Base-by-base conservation (phyloP, 2,888 invertebrate genomes). In the Philhelius pedissequus region DNA sequence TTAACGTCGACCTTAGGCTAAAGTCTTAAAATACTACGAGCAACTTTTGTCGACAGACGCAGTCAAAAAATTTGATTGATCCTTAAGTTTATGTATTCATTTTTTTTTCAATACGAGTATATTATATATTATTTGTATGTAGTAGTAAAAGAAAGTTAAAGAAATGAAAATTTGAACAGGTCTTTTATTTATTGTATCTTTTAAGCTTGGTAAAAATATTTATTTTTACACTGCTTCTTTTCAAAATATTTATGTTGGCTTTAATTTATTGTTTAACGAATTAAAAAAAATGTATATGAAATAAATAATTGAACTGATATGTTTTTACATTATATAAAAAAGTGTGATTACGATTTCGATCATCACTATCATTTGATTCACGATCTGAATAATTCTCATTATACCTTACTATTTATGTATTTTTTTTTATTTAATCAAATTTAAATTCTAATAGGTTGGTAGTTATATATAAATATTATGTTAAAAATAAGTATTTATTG, bases 71-170 rank as follows among this genome's bases (percentile, higher is more conserved):
- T 58, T 70, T 84, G 30, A 64, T 69, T 70, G 52, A 68, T 68
- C 5, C 35, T 52, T 68, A 38, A n/a, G n/a, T n/a, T n/a, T n/a
- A n/a, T n/a, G n/a, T n/a, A n/a, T n/a, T n/a, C n/a, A n/a, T n/a
- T 38, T 8, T 68, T 20, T 68, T 70, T 58, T 82, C 38, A 45
- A 50, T 75, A n/a, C n/a, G n/a, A n/a, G n/a, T n/a, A n/a, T n/a
- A n/a, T n/a, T n/a, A n/a, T n/a, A n/a, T n/a, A 43, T 35, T 82
- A 56, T 87, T 86, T 87, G 87, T 88, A 87, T 87, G 86, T 64
- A 88, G 86, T 88, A 88, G 43, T 50, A 73, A 50, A 45, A 48
- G 3, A 48, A 22, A 48, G 13, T n/a, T 11, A 54, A 32, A 40
- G 8, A 48, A 66, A 22, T n/a, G 7, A 68, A 38, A 73, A 62